Evolutionary conservation across 2,888 invertebrate species (phyloP).

Genomic region (Catonia carolina): DNA sequence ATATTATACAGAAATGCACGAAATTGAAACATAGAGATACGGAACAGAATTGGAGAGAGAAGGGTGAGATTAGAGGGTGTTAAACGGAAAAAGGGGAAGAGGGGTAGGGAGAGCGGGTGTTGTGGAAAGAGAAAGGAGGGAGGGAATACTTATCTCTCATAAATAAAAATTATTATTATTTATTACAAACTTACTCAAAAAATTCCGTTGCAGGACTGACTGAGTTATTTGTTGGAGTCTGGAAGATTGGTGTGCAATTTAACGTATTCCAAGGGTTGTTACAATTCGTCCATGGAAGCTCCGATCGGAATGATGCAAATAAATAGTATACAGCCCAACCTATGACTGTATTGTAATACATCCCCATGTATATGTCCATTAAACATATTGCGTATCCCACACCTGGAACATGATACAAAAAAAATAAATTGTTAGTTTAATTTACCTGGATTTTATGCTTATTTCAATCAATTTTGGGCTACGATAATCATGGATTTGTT

Average conservation of each 20-base stretch:
- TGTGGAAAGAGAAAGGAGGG: too few relatives aligned
- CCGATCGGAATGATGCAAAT: constrained; percentile 70
- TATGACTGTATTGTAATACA: constrained; percentile 96
- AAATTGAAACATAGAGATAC: too few relatives aligned
- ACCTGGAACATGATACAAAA: constrained; percentile 53
- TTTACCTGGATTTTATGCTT: too few relatives aligned
- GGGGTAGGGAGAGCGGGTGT: too few relatives aligned
- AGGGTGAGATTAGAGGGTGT: too few relatives aligned
- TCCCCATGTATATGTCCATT: constrained; percentile 91
- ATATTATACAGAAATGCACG: too few relatives aligned
- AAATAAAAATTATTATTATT: too few relatives aligned
- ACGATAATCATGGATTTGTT: too few relatives aligned
- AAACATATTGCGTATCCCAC: constrained; percentile 94
- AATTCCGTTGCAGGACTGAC: constrained; percentile 82
- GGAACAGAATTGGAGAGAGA: too few relatives aligned
- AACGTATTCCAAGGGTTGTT: constrained; percentile 81
- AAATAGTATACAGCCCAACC: constrained; percentile 93
- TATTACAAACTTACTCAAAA: constrained; percentile 78
- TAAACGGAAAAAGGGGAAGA: too few relatives aligned
- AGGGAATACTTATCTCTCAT: too few relatives aligned
- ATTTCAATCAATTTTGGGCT: not conserved
- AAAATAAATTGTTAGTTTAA: too few relatives aligned
- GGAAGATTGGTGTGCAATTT: constrained; percentile 61
- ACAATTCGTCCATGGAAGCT: constrained; percentile 83
- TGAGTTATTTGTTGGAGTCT: constrained; percentile 47